These are phyloP conservation scores for Temnothorax longispinosus DNA, from an alignment of 1,140 invertebrate species.

Conservation along the genomic window DNA sequence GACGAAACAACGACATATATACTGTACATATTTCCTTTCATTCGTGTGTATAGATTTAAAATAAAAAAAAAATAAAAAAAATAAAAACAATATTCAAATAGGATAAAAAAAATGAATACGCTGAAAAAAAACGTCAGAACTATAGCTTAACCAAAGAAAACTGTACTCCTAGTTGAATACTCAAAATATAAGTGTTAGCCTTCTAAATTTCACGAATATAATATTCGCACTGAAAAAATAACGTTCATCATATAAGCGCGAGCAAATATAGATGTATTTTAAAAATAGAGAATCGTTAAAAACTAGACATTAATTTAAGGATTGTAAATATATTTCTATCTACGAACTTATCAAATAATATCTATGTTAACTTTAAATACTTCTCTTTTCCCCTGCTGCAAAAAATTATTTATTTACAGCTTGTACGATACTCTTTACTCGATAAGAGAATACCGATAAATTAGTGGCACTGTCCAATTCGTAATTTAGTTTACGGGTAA, in stretches of 20 bases:
- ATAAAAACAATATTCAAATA: not conserved
- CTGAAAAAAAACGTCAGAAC: not conserved
- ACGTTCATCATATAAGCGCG: not conserved
- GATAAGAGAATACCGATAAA: not conserved
- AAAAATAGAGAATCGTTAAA: conserved; percentile 22
- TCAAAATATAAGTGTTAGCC: conserved; percentile 25
- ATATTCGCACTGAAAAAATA: conserved; percentile 28
- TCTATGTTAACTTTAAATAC: not conserved
- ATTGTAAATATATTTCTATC: conserved; percentile 51
- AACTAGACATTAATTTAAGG: conserved; percentile 23
- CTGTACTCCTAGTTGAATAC: not conserved
- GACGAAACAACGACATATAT: not conserved
- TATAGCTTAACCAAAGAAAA: not conserved
- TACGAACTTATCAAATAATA: conserved; percentile 5
- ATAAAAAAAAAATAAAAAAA: not conserved
- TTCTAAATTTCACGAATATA: conserved; percentile 15
- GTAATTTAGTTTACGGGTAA: conserved; percentile 9
- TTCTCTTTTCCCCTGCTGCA: not conserved
- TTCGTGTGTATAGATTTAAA: not conserved
- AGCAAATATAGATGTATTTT: conserved; percentile 32
- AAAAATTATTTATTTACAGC: conserved; percentile 24
- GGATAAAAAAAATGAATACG: not conserved
- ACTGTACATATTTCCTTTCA: conserved; percentile 24
- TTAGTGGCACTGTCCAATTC: conserved; percentile 22
- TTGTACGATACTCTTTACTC: conserved; percentile 8